Percentiles rank a stretch among this genome's conserved stretches.
Evolutionary conservation across 1,140 invertebrate species (phyloP).

Genomic region (Leptinotarsa texana): DNA sequence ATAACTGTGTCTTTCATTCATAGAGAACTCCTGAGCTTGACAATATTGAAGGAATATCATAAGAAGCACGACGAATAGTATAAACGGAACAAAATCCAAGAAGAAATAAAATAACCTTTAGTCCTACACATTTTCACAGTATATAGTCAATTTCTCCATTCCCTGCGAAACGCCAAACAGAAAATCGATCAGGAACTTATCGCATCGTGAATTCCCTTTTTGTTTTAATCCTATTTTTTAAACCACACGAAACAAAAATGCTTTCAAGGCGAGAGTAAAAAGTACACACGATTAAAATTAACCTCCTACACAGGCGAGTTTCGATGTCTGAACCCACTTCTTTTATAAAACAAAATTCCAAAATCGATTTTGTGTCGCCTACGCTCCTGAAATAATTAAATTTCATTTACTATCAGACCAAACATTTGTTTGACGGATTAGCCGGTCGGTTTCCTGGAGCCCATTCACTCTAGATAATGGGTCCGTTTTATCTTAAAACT

Average conservation of each 20-base stretch:
- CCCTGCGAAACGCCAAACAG: too few relatives aligned
- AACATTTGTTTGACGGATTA: slow-evolving; percentile 19
- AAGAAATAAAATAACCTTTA: too few relatives aligned
- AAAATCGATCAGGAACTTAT: too few relatives aligned
- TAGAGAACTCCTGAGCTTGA: too few relatives aligned
- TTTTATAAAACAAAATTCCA: slow-evolving; percentile 16
- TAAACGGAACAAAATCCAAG: too few relatives aligned
- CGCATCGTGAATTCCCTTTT: too few relatives aligned
- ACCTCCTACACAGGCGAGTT: background rate
- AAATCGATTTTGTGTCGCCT: slow-evolving; percentile 21
- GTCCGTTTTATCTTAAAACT: background rate
- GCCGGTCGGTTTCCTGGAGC: background rate
- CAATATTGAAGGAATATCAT: too few relatives aligned
- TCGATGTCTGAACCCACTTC: background rate
- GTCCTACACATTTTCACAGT: too few relatives aligned
- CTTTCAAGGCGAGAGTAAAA: background rate
- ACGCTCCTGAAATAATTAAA: slow-evolving; percentile 18
- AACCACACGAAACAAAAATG: background rate
- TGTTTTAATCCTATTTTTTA: too few relatives aligned
- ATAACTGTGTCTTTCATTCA: too few relatives aligned
- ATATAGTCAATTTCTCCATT: too few relatives aligned
- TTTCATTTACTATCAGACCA: slow-evolving; percentile 17
- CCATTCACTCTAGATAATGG: background rate
- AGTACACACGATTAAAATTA: slow-evolving; percentile 8
- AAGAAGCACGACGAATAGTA: too few relatives aligned